phyloP scores from a whole-genome alignment of 2,888 invertebrate species.

The Temnothorax ravouxi region DNA sequence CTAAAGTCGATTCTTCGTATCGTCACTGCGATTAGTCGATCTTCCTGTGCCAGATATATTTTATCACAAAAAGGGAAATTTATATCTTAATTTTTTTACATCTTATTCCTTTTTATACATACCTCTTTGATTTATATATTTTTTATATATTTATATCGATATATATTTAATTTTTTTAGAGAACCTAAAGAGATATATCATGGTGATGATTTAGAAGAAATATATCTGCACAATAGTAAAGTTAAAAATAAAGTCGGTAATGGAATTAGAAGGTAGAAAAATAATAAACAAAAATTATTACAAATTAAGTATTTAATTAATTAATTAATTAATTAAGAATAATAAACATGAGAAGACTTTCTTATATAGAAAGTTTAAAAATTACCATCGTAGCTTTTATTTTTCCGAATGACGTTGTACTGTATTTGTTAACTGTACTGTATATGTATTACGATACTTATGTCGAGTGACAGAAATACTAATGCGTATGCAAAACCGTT shows the following conservation, averaged over 20 bases:
- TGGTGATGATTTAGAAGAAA: not conserved
- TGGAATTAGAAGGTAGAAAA: not conserved
- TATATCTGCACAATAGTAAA: not conserved
- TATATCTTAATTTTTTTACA: not conserved
- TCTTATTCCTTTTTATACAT: not conserved
- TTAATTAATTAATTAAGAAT: slow-evolving; percentile 12
- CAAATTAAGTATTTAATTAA: not conserved
- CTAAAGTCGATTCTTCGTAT: slow-evolving; percentile 20
- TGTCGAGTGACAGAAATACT: not conserved
- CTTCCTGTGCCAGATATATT: not conserved
- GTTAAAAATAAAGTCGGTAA: not conserved
- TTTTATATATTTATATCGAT: not conserved
- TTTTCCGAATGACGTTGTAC: not conserved
- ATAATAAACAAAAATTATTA: not conserved
- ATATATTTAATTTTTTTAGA: not conserved
- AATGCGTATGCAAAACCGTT: not conserved
- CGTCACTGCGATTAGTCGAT: not conserved
- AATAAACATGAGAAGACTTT: not conserved
- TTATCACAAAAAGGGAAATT: not conserved
- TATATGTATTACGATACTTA: not conserved
- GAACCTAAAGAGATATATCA: not conserved
- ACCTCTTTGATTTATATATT: not conserved
- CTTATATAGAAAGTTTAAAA: not conserved
- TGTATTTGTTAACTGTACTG: not conserved
- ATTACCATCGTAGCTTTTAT: not conserved